Evolutionary conservation across 2,113 vertebrate species (phyloP).

Genomic region (Herpailurus yagouaroundi): DNA sequence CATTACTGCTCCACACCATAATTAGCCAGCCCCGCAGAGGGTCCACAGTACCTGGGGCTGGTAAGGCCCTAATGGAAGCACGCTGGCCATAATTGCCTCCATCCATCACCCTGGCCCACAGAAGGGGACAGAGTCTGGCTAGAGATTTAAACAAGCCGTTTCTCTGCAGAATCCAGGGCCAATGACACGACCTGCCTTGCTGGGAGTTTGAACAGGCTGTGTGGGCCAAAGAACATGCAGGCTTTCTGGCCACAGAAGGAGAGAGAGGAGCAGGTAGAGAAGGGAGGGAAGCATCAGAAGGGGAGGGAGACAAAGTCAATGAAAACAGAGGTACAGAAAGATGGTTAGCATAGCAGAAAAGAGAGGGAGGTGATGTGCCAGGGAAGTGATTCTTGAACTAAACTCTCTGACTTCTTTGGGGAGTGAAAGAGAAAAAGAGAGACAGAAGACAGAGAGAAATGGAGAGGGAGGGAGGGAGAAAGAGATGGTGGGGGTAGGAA

Average conservation of each 20-base stretch:
- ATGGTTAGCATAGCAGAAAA: not conserved
- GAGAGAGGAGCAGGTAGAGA: not conserved
- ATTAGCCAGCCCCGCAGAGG: slow-evolving; percentile 80
- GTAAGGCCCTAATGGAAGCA: slow-evolving; percentile 81
- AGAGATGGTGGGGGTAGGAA: not conserved
- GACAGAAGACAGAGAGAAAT: not conserved
- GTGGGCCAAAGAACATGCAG: slow-evolving; percentile 76
- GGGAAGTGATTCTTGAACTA: not conserved
- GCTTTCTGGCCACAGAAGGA: slow-evolving; percentile 59
- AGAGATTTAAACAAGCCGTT: slow-evolving; percentile 86
- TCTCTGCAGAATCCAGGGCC: slow-evolving; percentile 80
- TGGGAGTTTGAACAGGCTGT: slow-evolving; percentile 75
- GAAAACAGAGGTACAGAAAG: not conserved
- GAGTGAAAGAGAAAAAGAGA: not conserved
- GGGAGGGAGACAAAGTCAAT: not conserved
- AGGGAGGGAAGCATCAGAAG: not conserved
- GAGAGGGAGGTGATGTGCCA: not conserved
- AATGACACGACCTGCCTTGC: slow-evolving; percentile 73
- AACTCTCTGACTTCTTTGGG: not conserved
- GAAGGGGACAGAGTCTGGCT: slow-evolving; percentile 82
- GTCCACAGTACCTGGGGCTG: slow-evolving; percentile 78
- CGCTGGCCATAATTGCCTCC: slow-evolving; percentile 82
- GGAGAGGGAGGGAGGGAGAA: not conserved
- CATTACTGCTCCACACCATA: slow-evolving; percentile 68
- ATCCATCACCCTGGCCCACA: slow-evolving; percentile 81